Evolutionary conservation across 2,797 vertebrate species (phyloP).

Genomic region (Dallia pectoralis): DNA sequence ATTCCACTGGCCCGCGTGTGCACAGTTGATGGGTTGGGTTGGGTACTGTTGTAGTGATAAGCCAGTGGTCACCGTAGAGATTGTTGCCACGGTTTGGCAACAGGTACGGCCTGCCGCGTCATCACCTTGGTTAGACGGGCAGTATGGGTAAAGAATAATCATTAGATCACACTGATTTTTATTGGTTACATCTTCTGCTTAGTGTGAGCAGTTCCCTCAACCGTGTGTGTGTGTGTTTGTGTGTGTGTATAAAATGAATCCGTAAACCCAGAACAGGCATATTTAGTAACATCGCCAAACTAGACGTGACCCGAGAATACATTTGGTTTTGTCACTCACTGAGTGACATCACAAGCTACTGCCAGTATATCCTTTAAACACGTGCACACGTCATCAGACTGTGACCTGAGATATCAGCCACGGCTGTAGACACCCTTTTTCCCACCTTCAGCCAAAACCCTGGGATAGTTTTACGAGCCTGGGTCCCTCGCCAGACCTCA

Average conservation of each 20-base stretch:
- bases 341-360: not conserved
- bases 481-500: constrained; percentile 14
- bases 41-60: not conserved
- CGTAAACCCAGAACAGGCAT: not conserved
- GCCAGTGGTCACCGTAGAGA: not conserved
- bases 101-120: not conserved
- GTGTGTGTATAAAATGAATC: not conserved
- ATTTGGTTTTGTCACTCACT: not conserved
- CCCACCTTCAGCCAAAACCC: not conserved
- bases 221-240: not conserved
- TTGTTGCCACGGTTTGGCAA: not conserved
- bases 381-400: not conserved
- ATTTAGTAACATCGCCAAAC: not conserved
- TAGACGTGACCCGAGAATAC: too few relatives aligned
- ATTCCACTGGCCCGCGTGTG: not conserved
- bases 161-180: constrained; percentile 33
- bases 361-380: constrained; percentile 6
- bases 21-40: not conserved
- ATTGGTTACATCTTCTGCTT: constrained; percentile 42
- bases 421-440: not conserved
- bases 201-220: constrained; percentile 9
- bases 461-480: not conserved
- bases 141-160: constrained; percentile 65
- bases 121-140: constrained; percentile 50
- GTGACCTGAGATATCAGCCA: not conserved